Percentiles rank a stretch among this genome's conserved stretches.
phyloP scores from a whole-genome alignment of 2,888 invertebrate genomes.

The Lydus trimaculatus region DNA sequence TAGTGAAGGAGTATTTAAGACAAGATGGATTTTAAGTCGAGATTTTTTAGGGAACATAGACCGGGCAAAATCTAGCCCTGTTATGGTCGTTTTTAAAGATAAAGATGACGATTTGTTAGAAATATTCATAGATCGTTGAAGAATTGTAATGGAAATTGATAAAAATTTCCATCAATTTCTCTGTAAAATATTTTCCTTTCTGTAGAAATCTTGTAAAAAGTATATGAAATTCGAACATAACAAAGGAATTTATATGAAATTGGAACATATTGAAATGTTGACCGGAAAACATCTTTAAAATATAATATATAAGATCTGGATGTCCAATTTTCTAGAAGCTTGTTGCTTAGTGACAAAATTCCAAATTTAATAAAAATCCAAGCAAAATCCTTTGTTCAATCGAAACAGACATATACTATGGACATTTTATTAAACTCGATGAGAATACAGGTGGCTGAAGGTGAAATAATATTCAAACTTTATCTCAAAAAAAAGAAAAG shows the following conservation, averaged over 20 bases:
- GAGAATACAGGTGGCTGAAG: neutral
- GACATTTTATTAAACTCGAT: neutral
- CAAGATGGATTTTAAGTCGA: too few relatives aligned
- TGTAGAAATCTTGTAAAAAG: too few relatives aligned
- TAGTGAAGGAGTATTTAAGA: too few relatives aligned
- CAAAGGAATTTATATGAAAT: slow-evolving; percentile 16
- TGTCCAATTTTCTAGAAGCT: neutral
- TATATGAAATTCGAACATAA: neutral
- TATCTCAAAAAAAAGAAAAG: too few relatives aligned
- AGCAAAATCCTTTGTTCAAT: slow-evolving; percentile 3
- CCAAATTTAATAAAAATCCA: slow-evolving; percentile 6
- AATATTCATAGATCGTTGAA: too few relatives aligned
- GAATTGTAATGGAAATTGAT: too few relatives aligned
- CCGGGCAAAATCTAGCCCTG: too few relatives aligned
- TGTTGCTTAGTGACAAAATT: slow-evolving; percentile 9
- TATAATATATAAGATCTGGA: neutral
- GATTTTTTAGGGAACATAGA: too few relatives aligned
- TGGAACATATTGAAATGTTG: slow-evolving; percentile 17
- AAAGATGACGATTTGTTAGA: too few relatives aligned
- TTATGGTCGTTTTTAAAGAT: too few relatives aligned
- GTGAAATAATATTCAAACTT: too few relatives aligned
- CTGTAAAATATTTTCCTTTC: neutral
- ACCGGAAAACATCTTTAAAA: neutral
- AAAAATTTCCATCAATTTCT: too few relatives aligned
- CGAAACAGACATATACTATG: neutral